Evolutionary conservation across 2,797 vertebrate species (phyloP).

Genomic region (Tauraco hartlaubi): DNA sequence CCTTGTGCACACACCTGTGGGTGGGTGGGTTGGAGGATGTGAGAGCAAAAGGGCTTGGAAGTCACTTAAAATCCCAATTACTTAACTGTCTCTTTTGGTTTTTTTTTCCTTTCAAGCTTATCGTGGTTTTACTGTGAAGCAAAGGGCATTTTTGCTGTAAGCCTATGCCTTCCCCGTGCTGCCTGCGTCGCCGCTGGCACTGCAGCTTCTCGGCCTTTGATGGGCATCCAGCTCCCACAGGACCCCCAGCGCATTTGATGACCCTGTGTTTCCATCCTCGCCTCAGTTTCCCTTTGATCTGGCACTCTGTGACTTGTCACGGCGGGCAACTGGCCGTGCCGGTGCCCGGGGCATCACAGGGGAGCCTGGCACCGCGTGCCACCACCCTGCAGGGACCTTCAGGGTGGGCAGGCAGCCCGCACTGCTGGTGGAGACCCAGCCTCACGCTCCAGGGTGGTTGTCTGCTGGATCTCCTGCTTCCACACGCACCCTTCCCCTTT

Average conservation of each 20-base stretch:
- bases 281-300: conserved; percentile 14
- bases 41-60: background rate
- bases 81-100: background rate
- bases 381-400: background rate
- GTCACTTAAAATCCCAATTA: conserved; percentile 8
- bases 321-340: fast-evolving
- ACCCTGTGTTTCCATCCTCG: background rate
- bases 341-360: fast-evolving
- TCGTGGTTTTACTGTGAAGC: background rate
- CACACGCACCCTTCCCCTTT: too few species aligned
- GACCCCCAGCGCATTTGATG: background rate
- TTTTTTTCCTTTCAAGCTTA: background rate
- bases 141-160: background rate
- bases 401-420: fast-evolving
- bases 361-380: background rate
- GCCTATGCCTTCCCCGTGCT: background rate
- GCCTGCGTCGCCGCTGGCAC: background rate
- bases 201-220: background rate
- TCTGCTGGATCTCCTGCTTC: background rate
- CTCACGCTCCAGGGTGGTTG: fast-evolving
- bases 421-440: background rate
- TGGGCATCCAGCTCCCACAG: background rate
- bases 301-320: background rate
- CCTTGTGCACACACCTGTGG: background rate
- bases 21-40: background rate